Evolutionary conservation across 2,888 invertebrate genomes (phyloP).

Genomic region (Rhamnusium bicolor): DNA sequence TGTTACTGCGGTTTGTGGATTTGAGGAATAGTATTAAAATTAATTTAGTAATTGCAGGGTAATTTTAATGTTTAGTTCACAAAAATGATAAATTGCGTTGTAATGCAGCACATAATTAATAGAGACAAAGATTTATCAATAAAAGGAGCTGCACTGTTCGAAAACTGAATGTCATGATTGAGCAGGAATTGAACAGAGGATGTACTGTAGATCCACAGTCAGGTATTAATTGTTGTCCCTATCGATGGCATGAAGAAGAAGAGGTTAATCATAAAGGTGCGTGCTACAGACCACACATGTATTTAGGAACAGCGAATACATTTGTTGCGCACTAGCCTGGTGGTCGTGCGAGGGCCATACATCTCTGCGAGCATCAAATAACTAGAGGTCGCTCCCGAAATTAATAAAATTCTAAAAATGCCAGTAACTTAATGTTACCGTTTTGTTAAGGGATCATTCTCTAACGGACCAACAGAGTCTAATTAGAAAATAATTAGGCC

Average conservation of each 20-base stretch:
- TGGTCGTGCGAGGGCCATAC: conserved; percentile 36
- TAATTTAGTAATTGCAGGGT: background rate
- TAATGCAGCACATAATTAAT: no score
- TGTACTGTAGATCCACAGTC: conserved; percentile 28
- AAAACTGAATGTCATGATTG: conserved; percentile 37
- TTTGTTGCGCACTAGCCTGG: conserved; percentile 43
- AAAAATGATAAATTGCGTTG: no score
- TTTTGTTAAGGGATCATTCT: conserved; percentile 13
- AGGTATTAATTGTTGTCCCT: conserved; percentile 31
- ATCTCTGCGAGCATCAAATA: conserved; percentile 16
- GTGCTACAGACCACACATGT: conserved; percentile 40
- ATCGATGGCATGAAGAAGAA: conserved; percentile 39
- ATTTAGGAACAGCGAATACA: conserved; percentile 29
- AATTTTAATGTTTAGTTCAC: background rate
- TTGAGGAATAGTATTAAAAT: background rate
- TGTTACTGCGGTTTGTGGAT: background rate
- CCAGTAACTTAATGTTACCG: conserved; percentile 7
- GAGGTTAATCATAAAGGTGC: conserved; percentile 39
- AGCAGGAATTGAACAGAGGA: conserved; percentile 22
- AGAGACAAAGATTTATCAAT: background rate
- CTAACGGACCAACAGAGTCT: conserved; percentile 46
- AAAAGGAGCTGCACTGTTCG: background rate
- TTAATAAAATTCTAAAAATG: conserved; percentile 59
- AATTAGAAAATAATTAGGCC: conserved; percentile 64
- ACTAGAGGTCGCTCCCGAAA: conserved; percentile 40